Evolutionary conservation across 2,113 vertebrate species (phyloP), one percentile per base, ranked within the genome.

Genomic region (Lophura nycthemera): DNA sequence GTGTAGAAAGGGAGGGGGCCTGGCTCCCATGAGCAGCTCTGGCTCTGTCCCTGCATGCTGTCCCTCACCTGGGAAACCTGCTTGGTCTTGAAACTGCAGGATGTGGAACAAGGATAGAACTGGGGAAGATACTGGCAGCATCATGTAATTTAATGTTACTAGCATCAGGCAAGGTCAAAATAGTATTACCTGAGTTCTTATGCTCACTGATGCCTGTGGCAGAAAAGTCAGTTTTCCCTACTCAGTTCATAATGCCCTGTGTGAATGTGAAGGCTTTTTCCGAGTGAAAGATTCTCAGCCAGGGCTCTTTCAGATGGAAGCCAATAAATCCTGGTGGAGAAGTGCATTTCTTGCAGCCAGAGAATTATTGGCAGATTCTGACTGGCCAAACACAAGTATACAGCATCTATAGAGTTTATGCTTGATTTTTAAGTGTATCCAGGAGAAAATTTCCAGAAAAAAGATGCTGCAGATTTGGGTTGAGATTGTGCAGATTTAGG

Each of bases 1-100:
- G 0, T 3, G 36, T 24, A 52, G 36, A 65, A 84, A 59, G 3
- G 24, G 38, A 24, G 22, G 40, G 45, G 67, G 40, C 12, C 45
- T 10, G 24, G 45, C 60, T 22, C 19, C 34, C 34, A 14, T 0
- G 3, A 69, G 69, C 29, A 80, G 18, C 67, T 24, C 66, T 60
- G 36, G 40, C 45, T 82, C 38, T 34, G 63, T 29, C 63, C 27
- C 21, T 38, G 5, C 0, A 0, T 1, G 2, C 5, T 42, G 54
- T 47, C 45, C 38, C n/a, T 25, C 0, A 0, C 52, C 34, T 12
- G 40, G 34, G 47, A 47, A 45, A 24, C 16, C 29, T 80, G 40
- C 15, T 56, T 48, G 4, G 47, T 24, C 63, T 69, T 32, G 60
- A 52, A 64, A 47, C 34, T 5, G 5, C 13, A 47, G 22, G 60